Conservation (phyloP, 2,797 vertebrate species). For the Dendrocincla tyrannina region DNA sequence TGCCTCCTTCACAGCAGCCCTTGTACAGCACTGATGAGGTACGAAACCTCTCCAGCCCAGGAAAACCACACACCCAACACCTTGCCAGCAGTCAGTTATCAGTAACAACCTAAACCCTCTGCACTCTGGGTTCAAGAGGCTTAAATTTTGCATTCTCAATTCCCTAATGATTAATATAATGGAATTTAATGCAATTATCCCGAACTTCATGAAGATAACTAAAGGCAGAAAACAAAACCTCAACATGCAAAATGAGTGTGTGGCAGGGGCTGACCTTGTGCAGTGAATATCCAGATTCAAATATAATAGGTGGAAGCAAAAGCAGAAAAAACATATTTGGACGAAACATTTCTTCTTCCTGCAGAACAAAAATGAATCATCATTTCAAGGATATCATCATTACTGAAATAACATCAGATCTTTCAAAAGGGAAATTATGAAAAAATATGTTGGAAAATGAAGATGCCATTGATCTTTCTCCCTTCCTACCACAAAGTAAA, state of each 20-base stretch:
- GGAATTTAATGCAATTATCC: neutral
- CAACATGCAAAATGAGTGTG: neutral
- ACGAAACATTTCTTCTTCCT: constrained; percentile 99
- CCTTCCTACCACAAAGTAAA: neutral
- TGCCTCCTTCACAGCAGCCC: neutral
- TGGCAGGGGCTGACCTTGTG: constrained; percentile 86
- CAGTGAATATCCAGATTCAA: constrained; percentile 97
- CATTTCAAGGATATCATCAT: neutral
- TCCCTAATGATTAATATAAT: neutral
- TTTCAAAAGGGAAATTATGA: neutral
- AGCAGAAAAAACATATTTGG: constrained; percentile 99
- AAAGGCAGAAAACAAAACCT: neutral
- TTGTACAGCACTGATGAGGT: neutral
- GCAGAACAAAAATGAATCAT: constrained; percentile 4
- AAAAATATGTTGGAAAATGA: neutral
- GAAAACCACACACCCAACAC: neutral
- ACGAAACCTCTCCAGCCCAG: neutral
- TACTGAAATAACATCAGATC: neutral
- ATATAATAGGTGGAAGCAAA: constrained; percentile 96
- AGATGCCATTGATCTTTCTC: neutral
- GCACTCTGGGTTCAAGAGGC: neutral
- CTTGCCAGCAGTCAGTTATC: neutral
- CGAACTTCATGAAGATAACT: neutral
- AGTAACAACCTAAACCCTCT: neutral
- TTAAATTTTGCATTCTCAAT: neutral